Base-by-base conservation (phyloP, 2,113 vertebrate genomes). In the Rhea pennata region DNA sequence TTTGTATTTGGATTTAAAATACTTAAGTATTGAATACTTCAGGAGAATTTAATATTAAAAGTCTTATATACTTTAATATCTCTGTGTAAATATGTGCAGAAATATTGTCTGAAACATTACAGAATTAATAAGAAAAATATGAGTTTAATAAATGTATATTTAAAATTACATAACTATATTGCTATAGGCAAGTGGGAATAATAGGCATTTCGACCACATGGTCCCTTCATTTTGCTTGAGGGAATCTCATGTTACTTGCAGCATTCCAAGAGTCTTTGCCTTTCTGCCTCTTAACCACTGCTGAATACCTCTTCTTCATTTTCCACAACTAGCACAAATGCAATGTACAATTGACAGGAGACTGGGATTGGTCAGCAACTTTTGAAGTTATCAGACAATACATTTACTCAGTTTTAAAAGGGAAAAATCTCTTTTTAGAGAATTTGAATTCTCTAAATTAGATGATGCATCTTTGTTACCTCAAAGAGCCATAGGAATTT, bases 191-290 rank as follows among this genome's bases (percentile, higher is more conserved):
- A 65, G 84, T 42, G 69, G 86, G 91, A 92, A 78, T 84, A 71
- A 10, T 61, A 80, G 36, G 80, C 73, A 64, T 17, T 33, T 69
- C n/a, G 87, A 39, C 76, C 92, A 51, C 65, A 51, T 1, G 39
- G 86, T 84, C 61, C 42, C 56, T 83, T 61, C 61, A 10, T 40
- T 33, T 76, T 33, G 59, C 92, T 74, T 4, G 0, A 84, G 95
- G 94, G 92, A 81, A 31, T 94, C 92, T 96, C 93, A 92, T 24
- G 82, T 97, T 97, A 90, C 93, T 1, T 23, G 23, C 51, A 67
- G 70, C 86, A 64, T 87, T 95, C 95, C 94, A 91, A 75, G 54
- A 56, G 42, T 81, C 76, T 87, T 84, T 54, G 91, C 85, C 79
- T 69, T 88, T 72, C 75, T 88, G 86, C 90, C 75, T 90, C 72